Evolutionary conservation across 2,113 vertebrate species (phyloP).

Genomic region (Sprattus sprattus): DNA sequence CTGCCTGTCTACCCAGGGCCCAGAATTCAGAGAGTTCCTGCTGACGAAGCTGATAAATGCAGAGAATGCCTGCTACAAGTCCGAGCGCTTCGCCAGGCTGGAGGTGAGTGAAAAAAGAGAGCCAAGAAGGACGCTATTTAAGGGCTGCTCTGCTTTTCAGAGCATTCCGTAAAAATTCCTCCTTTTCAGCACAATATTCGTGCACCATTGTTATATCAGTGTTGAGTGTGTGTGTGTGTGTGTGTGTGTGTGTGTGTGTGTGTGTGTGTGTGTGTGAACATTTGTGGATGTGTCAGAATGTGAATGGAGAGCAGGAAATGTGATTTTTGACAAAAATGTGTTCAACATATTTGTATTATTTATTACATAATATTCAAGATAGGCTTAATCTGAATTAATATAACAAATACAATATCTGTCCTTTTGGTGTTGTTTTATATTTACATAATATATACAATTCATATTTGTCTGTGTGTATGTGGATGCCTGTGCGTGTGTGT

Average conservation of each 20-base stretch:
- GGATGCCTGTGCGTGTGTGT: background rate
- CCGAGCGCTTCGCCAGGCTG: constrained; percentile 90
- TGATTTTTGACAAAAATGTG: no score
- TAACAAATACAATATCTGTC: background rate
- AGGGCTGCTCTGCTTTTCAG: background rate
- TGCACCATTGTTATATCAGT: background rate
- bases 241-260: background rate
- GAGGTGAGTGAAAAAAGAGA: constrained; percentile 74
- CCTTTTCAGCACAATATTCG: background rate
- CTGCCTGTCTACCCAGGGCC: constrained; percentile 69
- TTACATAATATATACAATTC: background rate
- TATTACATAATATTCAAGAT: no score
- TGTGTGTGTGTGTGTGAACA: background rate
- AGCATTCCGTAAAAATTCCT: background rate
- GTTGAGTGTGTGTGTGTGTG: background rate
- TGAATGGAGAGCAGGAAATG: no score
- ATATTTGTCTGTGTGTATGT: background rate
- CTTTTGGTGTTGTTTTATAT: background rate
- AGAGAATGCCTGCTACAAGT: constrained; percentile 90
- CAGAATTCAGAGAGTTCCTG: constrained; percentile 90
- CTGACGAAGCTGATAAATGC: constrained; percentile 95
- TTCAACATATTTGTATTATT: no score
- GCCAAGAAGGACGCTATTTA: background rate
- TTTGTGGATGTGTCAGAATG: no score
- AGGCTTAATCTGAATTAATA: no score